Percentiles rank a stretch among this genome's conserved stretches.
These are phyloP conservation scores for Pseudomyrmex gracilis DNA, from an alignment of 1,140 invertebrate species.

Conservation along the genomic window DNA sequence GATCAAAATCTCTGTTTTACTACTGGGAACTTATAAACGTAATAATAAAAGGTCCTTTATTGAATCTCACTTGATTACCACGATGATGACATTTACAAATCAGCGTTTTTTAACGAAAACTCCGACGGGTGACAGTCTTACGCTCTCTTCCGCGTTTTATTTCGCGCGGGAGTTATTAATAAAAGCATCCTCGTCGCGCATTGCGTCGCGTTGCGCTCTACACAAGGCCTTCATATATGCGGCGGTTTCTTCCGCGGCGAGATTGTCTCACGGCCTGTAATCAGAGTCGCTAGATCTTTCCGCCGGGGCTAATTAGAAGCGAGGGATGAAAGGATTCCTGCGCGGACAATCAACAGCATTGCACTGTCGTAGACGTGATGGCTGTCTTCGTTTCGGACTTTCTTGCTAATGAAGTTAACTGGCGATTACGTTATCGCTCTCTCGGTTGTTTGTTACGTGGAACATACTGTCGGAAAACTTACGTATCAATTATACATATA, in stretches of 20 bases:
- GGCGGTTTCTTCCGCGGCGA: conserved; percentile 14
- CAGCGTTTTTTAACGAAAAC: too few relatives aligned
- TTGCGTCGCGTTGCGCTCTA: neutral
- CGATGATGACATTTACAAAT: too few relatives aligned
- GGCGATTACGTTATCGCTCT: neutral
- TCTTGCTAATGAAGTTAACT: conserved; percentile 20
- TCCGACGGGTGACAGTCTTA: neutral
- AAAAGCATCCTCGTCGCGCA: conserved; percentile 25
- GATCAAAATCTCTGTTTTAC: too few relatives aligned
- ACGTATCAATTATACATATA: neutral
- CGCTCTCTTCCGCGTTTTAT: conserved; percentile 10
- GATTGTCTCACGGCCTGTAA: conserved; percentile 55
- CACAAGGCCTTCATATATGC: neutral
- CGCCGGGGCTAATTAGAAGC: conserved; percentile 74
- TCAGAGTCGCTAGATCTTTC: conserved; percentile 65
- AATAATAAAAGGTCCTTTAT: neutral
- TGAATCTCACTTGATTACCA: neutral
- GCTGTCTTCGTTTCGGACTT: conserved; percentile 4
- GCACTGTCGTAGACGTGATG: neutral
- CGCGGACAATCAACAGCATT: neutral
- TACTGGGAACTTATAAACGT: too few relatives aligned
- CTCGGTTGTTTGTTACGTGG: neutral
- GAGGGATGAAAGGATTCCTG: conserved; percentile 56
- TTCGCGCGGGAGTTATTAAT: conserved; percentile 56
- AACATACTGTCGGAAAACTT: too few relatives aligned